A percentile compares a stretch with the other conserved stretches of the same genome.
phyloP scores from a whole-genome alignment of 2,113 vertebrate species.

The Galeopterus variegatus region DNA sequence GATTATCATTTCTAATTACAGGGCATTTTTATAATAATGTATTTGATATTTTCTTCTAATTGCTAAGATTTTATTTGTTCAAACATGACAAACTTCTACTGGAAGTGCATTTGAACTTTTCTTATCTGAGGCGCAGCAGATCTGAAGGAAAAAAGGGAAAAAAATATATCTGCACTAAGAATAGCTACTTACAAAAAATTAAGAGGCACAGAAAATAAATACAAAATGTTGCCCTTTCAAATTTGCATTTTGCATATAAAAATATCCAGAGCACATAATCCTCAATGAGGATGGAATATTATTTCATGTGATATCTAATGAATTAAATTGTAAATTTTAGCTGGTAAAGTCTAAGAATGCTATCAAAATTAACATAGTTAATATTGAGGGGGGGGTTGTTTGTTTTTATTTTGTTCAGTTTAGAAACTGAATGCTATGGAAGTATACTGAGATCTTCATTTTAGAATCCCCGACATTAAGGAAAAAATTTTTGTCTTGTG shows the following conservation, averaged over 20 bases:
- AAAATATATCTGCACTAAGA: neutral
- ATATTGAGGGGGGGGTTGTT: neutral
- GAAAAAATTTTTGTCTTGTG: neutral
- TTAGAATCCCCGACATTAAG: neutral
- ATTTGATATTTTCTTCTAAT: slow-evolving; percentile 75
- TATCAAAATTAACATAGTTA: neutral
- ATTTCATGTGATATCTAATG: neutral
- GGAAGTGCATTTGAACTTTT: slow-evolving; percentile 66
- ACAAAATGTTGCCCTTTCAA: neutral
- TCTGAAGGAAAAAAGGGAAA: neutral
- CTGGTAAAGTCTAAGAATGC: neutral
- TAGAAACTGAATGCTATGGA: neutral
- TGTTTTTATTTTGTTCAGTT: neutral
- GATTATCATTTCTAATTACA: slow-evolving; percentile 50
- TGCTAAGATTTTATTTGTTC: slow-evolving; percentile 64
- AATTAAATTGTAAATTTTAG: slow-evolving; percentile 1
- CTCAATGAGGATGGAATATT: neutral
- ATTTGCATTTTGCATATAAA: slow-evolving; percentile 34
- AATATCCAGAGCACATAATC: neutral
- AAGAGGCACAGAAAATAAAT: neutral
- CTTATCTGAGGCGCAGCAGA: slow-evolving; percentile 49
- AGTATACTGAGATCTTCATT: neutral
- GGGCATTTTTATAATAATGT: slow-evolving; percentile 54
- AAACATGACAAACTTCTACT: slow-evolving; percentile 51
- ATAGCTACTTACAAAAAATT: neutral